Conservation (phyloP, 2,888 invertebrate species). For the Prionchulus punctatus region DNA sequence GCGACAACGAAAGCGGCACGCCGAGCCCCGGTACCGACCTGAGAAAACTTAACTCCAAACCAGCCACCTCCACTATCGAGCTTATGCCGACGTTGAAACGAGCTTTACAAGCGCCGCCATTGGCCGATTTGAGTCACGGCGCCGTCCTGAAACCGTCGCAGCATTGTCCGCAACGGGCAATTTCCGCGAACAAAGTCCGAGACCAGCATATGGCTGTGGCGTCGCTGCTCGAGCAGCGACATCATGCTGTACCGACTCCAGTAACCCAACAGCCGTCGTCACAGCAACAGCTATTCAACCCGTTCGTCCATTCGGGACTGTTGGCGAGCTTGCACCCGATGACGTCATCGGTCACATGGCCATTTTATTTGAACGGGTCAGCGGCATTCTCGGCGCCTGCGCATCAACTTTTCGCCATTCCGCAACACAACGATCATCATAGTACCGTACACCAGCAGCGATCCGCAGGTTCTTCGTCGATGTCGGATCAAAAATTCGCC, state of each 20-base stretch:
- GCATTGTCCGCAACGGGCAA: no score
- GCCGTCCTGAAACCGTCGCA: conserved; percentile 4
- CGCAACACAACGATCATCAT: not conserved
- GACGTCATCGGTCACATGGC: not conserved
- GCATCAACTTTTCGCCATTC: not conserved
- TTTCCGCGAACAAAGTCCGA: conserved; percentile 1
- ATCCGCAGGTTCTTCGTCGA: not conserved
- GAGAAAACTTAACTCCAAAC: no score
- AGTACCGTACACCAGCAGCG: not conserved
- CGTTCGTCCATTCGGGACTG: conserved; percentile 7
- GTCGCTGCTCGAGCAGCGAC: conserved; percentile 13
- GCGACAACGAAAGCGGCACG: no score
- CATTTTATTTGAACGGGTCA: not conserved
- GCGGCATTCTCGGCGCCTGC: not conserved
- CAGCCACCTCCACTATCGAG: no score
- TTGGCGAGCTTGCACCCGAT: no score
- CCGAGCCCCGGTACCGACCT: no score
- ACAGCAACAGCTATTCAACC: conserved; percentile 4
- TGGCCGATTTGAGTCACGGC: conserved; percentile 29
- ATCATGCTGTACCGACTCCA: conserved; percentile 12
- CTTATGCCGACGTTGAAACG: conserved; percentile 87
- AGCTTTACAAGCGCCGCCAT: conserved; percentile 73
- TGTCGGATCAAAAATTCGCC: conserved; percentile 18
- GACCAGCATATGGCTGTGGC: conserved; percentile 14
- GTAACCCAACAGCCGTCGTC: not conserved